phyloP scores from a whole-genome alignment of 2,888 invertebrate genomes.

The Amblyteles armatorius region DNA sequence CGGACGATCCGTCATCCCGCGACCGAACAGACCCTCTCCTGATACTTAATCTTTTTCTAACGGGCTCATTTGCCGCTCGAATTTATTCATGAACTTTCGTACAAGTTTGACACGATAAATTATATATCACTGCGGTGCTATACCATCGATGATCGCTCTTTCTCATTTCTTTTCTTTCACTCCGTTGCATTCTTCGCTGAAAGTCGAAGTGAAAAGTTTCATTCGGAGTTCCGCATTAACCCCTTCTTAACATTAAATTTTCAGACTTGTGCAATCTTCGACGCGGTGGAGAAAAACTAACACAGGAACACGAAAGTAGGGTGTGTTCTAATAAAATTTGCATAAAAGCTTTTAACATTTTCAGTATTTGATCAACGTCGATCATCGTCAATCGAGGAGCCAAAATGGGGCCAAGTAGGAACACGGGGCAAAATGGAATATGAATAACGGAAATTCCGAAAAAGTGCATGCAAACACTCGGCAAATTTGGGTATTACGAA shows the following conservation, averaged over 20 bases:
- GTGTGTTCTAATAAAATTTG: too few relatives aligned
- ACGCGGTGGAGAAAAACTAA: too few relatives aligned
- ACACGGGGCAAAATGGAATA: too few relatives aligned
- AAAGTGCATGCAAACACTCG: too few relatives aligned
- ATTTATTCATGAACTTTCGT: constrained; percentile 24
- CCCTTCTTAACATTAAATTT: background rate
- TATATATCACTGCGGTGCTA: background rate
- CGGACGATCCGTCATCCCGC: constrained; percentile 20
- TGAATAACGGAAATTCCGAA: too few relatives aligned
- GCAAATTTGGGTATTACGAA: too few relatives aligned
- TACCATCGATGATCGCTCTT: constrained; percentile 7
- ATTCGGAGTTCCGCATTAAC: background rate
- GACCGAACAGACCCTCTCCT: background rate
- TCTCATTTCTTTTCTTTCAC: background rate
- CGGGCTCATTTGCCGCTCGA: constrained; percentile 9
- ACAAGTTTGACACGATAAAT: constrained; percentile 24
- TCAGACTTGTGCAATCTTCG: background rate
- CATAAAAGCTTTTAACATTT: too few relatives aligned
- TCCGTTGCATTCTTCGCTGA: background rate
- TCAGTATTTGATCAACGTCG: too few relatives aligned
- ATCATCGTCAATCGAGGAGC: too few relatives aligned
- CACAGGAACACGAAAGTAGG: too few relatives aligned
- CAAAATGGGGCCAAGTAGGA: too few relatives aligned
- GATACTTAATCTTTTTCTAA: constrained; percentile 34
- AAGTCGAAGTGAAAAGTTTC: background rate